Conservation (phyloP, 2,888 invertebrate genomes). For the Iselma pallidipennis region DNA sequence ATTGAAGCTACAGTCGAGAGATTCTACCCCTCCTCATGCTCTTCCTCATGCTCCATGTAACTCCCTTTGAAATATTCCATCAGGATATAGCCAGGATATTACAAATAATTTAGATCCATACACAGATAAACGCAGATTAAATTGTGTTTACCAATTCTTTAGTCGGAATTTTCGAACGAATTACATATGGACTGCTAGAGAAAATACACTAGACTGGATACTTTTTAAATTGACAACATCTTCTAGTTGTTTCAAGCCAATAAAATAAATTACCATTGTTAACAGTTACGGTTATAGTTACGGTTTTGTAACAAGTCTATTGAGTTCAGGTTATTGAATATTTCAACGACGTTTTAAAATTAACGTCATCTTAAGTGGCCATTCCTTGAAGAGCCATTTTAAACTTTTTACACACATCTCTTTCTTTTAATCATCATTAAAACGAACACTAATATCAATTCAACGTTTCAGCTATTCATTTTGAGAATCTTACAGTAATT, state of each 20-base stretch:
- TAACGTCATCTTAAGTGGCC: not conserved
- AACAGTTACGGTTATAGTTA: not conserved
- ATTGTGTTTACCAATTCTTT: conserved; percentile 27
- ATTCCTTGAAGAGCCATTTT: not conserved
- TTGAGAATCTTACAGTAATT: not conserved
- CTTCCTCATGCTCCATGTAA: conserved; percentile 26
- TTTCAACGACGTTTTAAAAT: conserved; percentile 2
- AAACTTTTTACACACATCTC: conserved; percentile 1
- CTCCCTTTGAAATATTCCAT: conserved; percentile 38
- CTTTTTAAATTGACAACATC: not conserved
- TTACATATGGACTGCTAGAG: conserved; percentile 5
- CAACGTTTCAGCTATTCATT: not conserved
- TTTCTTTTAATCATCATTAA: conserved; percentile 5
- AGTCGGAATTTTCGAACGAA: conserved; percentile 7
- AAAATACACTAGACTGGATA: conserved; percentile 1
- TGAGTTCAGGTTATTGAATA: not conserved
- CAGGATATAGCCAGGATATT: conserved; percentile 36
- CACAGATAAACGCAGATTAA: conserved; percentile 36
- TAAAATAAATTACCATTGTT: not conserved
- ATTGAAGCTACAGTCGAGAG: conserved; percentile 28
- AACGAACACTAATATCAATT: not conserved
- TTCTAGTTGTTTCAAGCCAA: not conserved
- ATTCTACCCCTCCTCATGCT: not conserved
- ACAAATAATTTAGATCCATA: conserved; percentile 40
- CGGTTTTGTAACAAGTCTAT: not conserved